Evolutionary conservation across 2,113 vertebrate species (phyloP), one percentile per base, ranked within the genome.

Genomic region (Struthidea cinerea): DNA sequence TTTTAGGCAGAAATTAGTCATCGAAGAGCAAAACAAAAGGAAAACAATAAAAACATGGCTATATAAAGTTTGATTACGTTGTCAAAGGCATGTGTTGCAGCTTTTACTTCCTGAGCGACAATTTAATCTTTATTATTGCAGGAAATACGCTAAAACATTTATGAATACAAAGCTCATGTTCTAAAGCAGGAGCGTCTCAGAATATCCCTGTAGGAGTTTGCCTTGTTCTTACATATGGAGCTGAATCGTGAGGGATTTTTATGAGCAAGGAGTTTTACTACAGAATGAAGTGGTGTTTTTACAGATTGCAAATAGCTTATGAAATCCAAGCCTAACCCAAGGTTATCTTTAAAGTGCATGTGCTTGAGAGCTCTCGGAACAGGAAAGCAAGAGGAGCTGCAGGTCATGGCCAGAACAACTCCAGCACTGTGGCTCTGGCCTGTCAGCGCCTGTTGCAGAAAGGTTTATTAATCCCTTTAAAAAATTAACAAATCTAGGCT

Each of bases 111-210:
- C 95, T 91, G 59, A 94, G 61, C 1, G 1, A 90, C 82, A 85
- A 88, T 84, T 95, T 92, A 74, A 91, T 93, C 74, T 89, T 93
- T 95, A 92, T 93, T 95, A 92, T 95, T 91, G 89, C 88, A 96
- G 84, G 78, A 95, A 94, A 77, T 2, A 76, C 0, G 4, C 75
- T 91, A 24, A 74, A 95, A 91, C 76, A 60, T 13, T 63, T 42
- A 76, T 44, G 57, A 84, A 93, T 30, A 93, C 82, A 87, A 73
- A 91, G 80, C 68, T 83, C 67, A 0, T 10, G 64, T 75, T 87
- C 87, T 84, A 89, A 95, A 73, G 39, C 83, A 93, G 80, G 70
- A 90, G 47, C 1, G 33, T 4, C 87, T 82, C 41, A 57, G 11
- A 84, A 91, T 30, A 52, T 46, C 39, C 49, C 86, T 55, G 90